These are phyloP conservation scores for Xerus rutilus DNA, from an alignment of 2,797 vertebrate genomes.

Conservation along the genomic window DNA sequence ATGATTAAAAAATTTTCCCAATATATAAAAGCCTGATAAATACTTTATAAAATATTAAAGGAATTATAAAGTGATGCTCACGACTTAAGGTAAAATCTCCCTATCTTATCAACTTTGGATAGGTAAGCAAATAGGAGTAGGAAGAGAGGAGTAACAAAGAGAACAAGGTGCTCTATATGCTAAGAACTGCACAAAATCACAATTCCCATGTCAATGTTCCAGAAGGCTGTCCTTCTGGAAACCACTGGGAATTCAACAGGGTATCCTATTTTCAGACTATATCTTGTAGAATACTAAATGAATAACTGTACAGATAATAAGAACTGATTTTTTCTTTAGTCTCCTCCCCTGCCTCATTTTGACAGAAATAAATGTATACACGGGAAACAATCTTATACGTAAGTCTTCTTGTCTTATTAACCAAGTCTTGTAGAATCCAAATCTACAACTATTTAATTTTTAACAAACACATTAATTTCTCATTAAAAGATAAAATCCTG, in stretches of 20 bases:
- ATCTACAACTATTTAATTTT: background rate
- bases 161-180: fast-evolving
- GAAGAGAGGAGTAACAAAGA: background rate
- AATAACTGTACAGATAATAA: background rate
- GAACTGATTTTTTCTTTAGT: background rate
- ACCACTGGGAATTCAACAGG: background rate
- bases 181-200: background rate
- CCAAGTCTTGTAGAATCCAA: background rate
- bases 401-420: background rate
- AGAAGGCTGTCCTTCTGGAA: background rate
- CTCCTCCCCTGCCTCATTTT: background rate
- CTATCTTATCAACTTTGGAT: background rate
- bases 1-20: background rate
- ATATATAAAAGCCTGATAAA: background rate
- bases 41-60: background rate
- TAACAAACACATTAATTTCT: background rate
- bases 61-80: background rate
- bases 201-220: background rate
- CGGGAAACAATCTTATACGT: background rate
- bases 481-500: background rate
- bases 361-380: background rate
- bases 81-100: background rate
- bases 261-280: background rate
- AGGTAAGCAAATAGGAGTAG: background rate
- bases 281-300: background rate